Evolutionary conservation across 2,888 invertebrate species (phyloP), one percentile per base, ranked within the genome.

Genomic region (Chorisops tibialis): DNA sequence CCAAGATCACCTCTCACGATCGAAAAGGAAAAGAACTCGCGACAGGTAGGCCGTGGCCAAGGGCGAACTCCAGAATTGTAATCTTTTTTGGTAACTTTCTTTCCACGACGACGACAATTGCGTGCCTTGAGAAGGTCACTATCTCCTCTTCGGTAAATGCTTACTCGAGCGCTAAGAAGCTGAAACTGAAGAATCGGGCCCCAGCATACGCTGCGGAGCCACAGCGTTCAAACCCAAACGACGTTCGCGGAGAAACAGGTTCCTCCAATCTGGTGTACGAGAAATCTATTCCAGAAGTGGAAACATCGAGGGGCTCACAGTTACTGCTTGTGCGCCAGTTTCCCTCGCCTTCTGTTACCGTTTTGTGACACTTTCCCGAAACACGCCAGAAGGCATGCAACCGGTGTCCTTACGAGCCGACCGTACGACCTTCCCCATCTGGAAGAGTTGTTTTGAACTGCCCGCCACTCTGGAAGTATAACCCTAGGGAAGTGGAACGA

Each of bases 81-180:
- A 7, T 30, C 30, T 30, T 30, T 30, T 30, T 9, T 30, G 30
- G 30, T 30, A 30, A 30, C 30, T 30, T 30, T 30, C 30, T 30
- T 30, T 30, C 30, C 30, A 30, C 30, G n/a, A 39, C 6, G 50
- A 52, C 52, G 50, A 16, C 50, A 4, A 14, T 12, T 54, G 54
- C 41, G 30, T 56, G 43, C 56, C 56, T 56, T 56, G 56, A 56
- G 56, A 56, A 56, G 56, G 56, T 56, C 56, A 56, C 56, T 30
- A 30, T 30, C 30, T 43, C 56, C 18, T n/a, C 21, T 45, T 56
- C 56, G 21, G 45, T 24, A 30, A 56, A 45, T 56, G 56, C 19
- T 54, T 22, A 22, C 43, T 21, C 24, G 30, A 56, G 56, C 56
- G 45, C 45, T 56, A 43, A 56, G 56, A 45, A 43, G 56, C 43